Evolutionary conservation across 2,888 invertebrate genomes (phyloP), one percentile per base, ranked within the genome.

Genomic region (Drosophila merina): DNA sequence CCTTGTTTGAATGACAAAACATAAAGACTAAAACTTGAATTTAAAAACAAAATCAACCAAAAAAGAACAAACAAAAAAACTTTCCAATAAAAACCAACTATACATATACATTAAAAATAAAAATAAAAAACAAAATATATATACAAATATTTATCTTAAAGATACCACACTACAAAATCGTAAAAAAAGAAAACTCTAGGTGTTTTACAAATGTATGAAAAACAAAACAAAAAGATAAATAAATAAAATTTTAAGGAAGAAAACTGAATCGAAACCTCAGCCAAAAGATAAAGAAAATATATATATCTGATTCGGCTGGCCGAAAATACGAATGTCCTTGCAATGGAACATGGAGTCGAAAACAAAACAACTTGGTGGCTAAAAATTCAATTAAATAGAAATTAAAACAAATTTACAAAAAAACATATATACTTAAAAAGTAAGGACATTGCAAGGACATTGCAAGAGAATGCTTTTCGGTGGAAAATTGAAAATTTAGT

Each of bases 11-110:
- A 84, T 74, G 85, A 80, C 49, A 77, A 84, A 84, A 77, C 83
- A 85, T 77, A 77, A 84, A 84, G 88, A 84, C 88, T 87, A 77
- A 85, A 69, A 87, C 84, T 84, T 87, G 88, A 84, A 84, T 87
- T 84, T 83, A 85, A 72, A 85, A 69, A 76, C 56, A 55, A 75
- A 74, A 75, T 31, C 52, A 58, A 74, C 59, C 36, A 36, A 64
- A 71, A 51, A 28, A 44, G 26, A 58, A 50, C 57, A 51, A 42
- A 74, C 48, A 47, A 57, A 45, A 48, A 55, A 55, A 62, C 49
- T 64, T 64, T 64, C 63, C 54, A 66, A 67, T 25, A 7, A 42
- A 42, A 69, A 58, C 38, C 47, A 38, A 58, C 40, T 52, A 64
- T 52, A 62, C 70, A 57, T 69, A 54, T 62, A 69, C 42, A 67